These are phyloP conservation scores for Silurus aristotelis DNA, from an alignment of 2,797 vertebrate genomes.

Conservation along the genomic window DNA sequence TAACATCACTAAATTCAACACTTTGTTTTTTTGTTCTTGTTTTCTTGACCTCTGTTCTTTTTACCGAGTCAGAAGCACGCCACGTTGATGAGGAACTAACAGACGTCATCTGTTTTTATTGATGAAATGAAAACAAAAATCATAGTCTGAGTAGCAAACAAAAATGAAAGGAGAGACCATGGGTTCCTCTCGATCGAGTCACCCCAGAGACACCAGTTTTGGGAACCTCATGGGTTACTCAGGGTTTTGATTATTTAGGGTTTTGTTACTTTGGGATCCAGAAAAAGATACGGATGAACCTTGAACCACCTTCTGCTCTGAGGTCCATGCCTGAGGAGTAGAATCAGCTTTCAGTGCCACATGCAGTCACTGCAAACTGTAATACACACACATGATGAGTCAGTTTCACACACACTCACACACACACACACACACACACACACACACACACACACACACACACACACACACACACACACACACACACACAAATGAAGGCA, in stretches of 20 bases:
- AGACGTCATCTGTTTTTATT: not conserved
- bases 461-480: not conserved
- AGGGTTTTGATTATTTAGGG: not conserved
- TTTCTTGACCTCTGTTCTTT: not conserved
- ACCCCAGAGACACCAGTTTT: not conserved
- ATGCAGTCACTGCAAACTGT: not conserved
- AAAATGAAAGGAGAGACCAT: not conserved
- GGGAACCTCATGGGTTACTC: not conserved
- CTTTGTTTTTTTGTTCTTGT: not conserved
- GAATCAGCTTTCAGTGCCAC: conserved; percentile 21
- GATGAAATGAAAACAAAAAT: not conserved
- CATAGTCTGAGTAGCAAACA: no score
- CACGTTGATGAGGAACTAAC: not conserved
- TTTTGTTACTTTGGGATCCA: not conserved
- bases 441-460: not conserved
- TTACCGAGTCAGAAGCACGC: not conserved
- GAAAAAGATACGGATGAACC: not conserved
- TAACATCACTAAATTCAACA: no score
- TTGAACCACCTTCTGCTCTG: not conserved
- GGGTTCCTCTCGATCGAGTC: not conserved
- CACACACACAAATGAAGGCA: not conserved
- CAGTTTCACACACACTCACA: not conserved
- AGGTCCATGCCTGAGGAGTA: not conserved
- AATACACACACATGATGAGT: not conserved
- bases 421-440: no score